Percentiles rank a stretch among this genome's conserved stretches.
Evolutionary conservation across 2,888 invertebrate species (phyloP).

Genomic region (Cheilosia impressa): DNA sequence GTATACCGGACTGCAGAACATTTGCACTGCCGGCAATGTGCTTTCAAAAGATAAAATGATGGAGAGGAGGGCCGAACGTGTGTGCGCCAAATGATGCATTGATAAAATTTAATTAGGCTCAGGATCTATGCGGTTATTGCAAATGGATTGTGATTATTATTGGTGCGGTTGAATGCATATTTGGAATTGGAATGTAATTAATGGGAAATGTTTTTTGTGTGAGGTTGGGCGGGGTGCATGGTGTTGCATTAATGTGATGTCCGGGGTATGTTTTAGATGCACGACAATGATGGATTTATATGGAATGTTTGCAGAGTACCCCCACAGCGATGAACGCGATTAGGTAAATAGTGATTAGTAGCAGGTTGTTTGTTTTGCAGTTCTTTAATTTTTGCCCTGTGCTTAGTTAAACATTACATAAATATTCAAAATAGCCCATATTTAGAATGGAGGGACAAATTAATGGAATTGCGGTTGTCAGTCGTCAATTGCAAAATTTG

Average conservation of each 20-base stretch:
- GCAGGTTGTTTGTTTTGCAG: too few relatives aligned
- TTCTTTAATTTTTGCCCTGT: too few relatives aligned
- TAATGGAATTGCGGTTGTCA: too few relatives aligned
- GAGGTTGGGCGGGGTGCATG: constrained; percentile 2
- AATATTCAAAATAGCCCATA: too few relatives aligned
- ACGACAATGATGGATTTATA: not conserved
- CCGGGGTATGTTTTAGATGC: not conserved
- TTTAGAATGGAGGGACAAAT: too few relatives aligned
- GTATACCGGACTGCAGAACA: too few relatives aligned
- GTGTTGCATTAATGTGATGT: constrained; percentile 9
- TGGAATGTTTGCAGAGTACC: not conserved
- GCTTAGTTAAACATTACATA: too few relatives aligned
- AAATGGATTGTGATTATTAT: constrained; percentile 60
- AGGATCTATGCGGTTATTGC: constrained; percentile 40
- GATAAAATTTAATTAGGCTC: constrained; percentile 64
- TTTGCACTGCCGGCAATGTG: not conserved
- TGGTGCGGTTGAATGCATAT: constrained; percentile 30
- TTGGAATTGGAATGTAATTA: constrained; percentile 39
- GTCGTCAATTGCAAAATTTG: too few relatives aligned
- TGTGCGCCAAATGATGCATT: constrained; percentile 28
- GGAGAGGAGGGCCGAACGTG: not conserved
- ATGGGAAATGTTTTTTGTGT: constrained; percentile 16
- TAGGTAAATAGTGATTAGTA: not conserved
- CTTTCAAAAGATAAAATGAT: not conserved
- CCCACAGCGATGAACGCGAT: not conserved